Base-by-base conservation (phyloP, 2,888 invertebrate species). In the Branchinecta sandiegonensis region DNA sequence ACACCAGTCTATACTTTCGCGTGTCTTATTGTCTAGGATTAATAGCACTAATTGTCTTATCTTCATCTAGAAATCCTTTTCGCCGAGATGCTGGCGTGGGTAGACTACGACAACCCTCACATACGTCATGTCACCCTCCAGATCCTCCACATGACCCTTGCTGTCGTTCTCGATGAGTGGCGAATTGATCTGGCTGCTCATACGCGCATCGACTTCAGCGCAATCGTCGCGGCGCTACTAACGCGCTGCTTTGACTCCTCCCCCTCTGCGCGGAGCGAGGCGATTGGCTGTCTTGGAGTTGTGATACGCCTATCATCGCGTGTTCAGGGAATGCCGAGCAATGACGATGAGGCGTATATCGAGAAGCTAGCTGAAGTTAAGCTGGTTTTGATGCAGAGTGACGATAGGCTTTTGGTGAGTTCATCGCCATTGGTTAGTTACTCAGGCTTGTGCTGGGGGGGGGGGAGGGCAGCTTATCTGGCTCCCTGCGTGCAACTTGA, bases 231-330 rank as follows among this genome's bases (percentile, higher is more conserved):
- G 23, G 63, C 63, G 8, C 63, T 56, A 17, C 63, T 56, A 8
- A 23, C 63, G 23, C n/a, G 63, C n/a, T 56, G 63, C 63, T 56
- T 56, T 56, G 63, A 56, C 63, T 56, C 63, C n/a, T 56, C 63
- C 8, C 63, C 63, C n/a, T n/a, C 11, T 10, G 63, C 23, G n/a
- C n/a, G 63, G 10, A 56, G 23, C 63, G 63, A 56, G 23, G 63
- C 63, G n/a, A 23, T 56, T 56, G 63, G 14, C 63, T 17, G 63
- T 56, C 23, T 56, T 8, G 23, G 63, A 17, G 63, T 56, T n/a
- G 63, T 56, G n/a, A 56, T 56, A 11, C n/a, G 63, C n/a, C 11
- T 56, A 23, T 56, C 63, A 56, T 56, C 63, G n/a, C 63, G 63
- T 56, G 14, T 56, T 10, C 63, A 56, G 11, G 63, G 63, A n/a